Percentiles rank a stretch among this genome's conserved stretches.
Evolutionary conservation across 2,888 invertebrate species (phyloP).

Genomic region (Steinernema scapterisci): DNA sequence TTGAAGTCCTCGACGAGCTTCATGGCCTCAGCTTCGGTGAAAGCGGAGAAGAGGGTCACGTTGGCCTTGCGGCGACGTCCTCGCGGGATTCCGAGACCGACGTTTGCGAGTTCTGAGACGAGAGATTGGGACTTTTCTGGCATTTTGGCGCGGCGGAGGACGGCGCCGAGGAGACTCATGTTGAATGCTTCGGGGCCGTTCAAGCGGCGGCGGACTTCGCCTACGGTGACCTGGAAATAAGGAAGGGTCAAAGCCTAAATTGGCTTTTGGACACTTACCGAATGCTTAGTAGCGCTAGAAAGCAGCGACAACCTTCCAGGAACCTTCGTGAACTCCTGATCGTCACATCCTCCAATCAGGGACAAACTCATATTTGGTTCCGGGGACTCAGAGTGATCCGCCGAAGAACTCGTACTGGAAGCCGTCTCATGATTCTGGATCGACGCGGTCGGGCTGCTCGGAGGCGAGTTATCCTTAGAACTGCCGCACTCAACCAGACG

Average conservation of each 20-base stretch:
- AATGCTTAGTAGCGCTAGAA: slow-evolving; percentile 22
- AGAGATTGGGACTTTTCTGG: slow-evolving; percentile 5
- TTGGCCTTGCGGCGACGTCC: slow-evolving; percentile 20
- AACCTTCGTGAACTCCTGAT: slow-evolving; percentile 18
- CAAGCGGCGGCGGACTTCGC: slow-evolving; percentile 19
- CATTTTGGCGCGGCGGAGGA: slow-evolving; percentile 28
- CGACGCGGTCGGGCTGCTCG: neutral
- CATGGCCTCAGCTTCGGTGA: slow-evolving; percentile 26
- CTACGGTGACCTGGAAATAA: slow-evolving; percentile 10
- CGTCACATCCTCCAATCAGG: neutral
- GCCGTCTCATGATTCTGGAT: neutral
- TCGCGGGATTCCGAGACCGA: slow-evolving; percentile 14
- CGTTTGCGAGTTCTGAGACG: neutral
- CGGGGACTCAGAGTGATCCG: slow-evolving; percentile 19
- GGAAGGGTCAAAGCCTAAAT: neutral
- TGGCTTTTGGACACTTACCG: slow-evolving; percentile 1
- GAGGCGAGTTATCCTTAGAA: slow-evolving; percentile 17
- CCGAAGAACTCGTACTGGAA: slow-evolving; percentile 2
- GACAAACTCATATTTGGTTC: neutral
- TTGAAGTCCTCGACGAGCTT: slow-evolving; percentile 20
- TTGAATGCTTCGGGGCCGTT: slow-evolving; percentile 31
- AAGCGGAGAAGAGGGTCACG: slow-evolving; percentile 26
- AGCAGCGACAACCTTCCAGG: slow-evolving; percentile 22
- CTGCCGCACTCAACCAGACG: neutral
- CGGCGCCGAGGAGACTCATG: slow-evolving; percentile 22